Percentiles rank a stretch among this genome's conserved stretches.
These are phyloP conservation scores for Holcopasites calliopsidis DNA, from an alignment of 1,140 invertebrate species.

Conservation along the genomic window DNA sequence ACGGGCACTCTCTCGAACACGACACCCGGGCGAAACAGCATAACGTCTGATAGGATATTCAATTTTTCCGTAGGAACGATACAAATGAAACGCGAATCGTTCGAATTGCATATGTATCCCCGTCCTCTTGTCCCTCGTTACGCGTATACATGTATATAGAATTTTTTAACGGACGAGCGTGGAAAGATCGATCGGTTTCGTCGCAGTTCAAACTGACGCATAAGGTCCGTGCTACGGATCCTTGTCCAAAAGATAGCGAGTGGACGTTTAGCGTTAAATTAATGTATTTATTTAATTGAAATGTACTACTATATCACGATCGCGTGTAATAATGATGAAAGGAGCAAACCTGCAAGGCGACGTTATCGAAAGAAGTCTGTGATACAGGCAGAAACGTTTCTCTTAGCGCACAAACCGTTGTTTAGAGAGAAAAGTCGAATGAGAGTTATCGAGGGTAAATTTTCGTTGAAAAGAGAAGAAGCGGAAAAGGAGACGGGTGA, in stretches of 20 bases:
- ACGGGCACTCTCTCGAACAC: not conserved
- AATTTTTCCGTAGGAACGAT: not conserved
- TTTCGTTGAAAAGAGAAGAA: not conserved
- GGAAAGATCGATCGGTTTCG: slow-evolving; percentile 25
- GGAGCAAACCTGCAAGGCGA: slow-evolving; percentile 21
- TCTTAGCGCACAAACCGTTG: slow-evolving; percentile 50
- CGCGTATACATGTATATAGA: slow-evolving; percentile 20
- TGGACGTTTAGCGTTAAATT: slow-evolving; percentile 28
- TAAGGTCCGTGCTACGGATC: slow-evolving; percentile 16
- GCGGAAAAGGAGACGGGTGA: not conserved
- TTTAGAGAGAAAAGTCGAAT: not conserved
- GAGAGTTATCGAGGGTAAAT: not conserved
- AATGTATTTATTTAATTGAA: slow-evolving; percentile 48
- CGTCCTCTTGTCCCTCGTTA: not conserved
- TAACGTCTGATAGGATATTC: not conserved
- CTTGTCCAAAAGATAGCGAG: slow-evolving; percentile 40
- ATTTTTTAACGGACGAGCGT: slow-evolving; percentile 14
- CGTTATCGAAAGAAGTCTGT: slow-evolving; percentile 48
- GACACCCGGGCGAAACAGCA: not conserved
- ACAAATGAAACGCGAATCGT: not conserved
- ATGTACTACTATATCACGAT: slow-evolving; percentile 5
- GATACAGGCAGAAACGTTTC: slow-evolving; percentile 55
- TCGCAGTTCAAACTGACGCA: slow-evolving; percentile 22
- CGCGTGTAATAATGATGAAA: not conserved
- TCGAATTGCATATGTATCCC: not conserved